Conservation (phyloP, 2,113 vertebrate genomes). For the Cyphomyrus plagiostoma region DNA sequence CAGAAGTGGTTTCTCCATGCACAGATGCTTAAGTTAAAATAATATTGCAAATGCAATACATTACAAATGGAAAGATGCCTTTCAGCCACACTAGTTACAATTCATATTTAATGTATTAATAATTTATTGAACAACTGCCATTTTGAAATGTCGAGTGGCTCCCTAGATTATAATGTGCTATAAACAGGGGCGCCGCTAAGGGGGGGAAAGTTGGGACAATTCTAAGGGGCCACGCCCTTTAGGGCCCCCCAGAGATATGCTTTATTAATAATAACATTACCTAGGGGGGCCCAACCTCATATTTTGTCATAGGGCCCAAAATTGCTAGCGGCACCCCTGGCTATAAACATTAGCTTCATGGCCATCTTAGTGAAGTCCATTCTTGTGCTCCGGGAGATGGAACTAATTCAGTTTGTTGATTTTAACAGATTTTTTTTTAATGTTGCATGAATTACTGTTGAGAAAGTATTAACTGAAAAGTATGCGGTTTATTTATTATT, state of each 20-base stretch:
- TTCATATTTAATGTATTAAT: not conserved
- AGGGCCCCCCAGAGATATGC: too few relatives aligned
- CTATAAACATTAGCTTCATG: not conserved
- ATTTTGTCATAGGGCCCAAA: too few relatives aligned
- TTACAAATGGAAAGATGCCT: not conserved
- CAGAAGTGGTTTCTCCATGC: not conserved
- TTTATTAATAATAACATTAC: too few relatives aligned
- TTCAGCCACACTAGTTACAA: not conserved
- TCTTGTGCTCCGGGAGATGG: not conserved
- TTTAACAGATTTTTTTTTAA: not conserved
- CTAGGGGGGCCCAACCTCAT: too few relatives aligned
- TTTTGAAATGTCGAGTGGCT: not conserved
- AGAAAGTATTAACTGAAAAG: not conserved
- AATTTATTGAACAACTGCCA: not conserved
- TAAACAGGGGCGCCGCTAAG: too few relatives aligned
- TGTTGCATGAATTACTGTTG: not conserved
- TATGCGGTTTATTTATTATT: not conserved
- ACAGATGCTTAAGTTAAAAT: not conserved
- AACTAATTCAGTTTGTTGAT: not conserved
- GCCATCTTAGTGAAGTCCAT: not conserved
- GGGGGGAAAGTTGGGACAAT: too few relatives aligned
- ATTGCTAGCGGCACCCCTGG: too few relatives aligned
- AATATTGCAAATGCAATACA: not conserved
- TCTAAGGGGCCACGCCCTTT: too few relatives aligned
- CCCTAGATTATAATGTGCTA: not conserved